Evolutionary conservation across 2,888 invertebrate species (phyloP).

Genomic region (Xanthia togata): DNA sequence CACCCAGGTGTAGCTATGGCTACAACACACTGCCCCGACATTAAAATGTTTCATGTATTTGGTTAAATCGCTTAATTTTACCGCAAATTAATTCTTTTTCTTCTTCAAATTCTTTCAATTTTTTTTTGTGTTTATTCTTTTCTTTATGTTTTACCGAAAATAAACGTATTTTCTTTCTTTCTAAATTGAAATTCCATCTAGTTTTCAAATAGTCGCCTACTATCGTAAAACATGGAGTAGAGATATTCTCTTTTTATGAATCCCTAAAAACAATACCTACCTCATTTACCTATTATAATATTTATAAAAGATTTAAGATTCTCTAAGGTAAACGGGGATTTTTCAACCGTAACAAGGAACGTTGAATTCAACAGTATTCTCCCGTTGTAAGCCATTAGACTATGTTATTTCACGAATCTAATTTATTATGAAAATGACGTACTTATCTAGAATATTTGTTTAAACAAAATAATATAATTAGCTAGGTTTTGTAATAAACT

Average conservation of each 20-base stretch:
- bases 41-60: background rate
- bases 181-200: background rate
- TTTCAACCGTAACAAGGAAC: background rate
- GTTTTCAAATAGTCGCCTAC: background rate
- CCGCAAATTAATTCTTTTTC: background rate
- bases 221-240: background rate
- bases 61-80: background rate
- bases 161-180: background rate
- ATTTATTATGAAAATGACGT: constrained; percentile 4
- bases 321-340: background rate
- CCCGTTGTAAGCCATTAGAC: constrained; percentile 15
- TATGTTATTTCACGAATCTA: constrained; percentile 6
- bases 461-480: background rate
- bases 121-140: background rate
- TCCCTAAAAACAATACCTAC: background rate
- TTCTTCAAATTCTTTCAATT: background rate
- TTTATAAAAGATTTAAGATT: background rate
- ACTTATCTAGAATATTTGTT: background rate
- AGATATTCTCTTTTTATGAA: background rate
- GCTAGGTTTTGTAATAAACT: background rate
- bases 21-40: background rate
- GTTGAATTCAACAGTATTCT: background rate
- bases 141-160: background rate
- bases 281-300: background rate
- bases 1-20: background rate